phyloP scores from a whole-genome alignment of 64 coral and sea anemone species.

The Porites lutea region DNA sequence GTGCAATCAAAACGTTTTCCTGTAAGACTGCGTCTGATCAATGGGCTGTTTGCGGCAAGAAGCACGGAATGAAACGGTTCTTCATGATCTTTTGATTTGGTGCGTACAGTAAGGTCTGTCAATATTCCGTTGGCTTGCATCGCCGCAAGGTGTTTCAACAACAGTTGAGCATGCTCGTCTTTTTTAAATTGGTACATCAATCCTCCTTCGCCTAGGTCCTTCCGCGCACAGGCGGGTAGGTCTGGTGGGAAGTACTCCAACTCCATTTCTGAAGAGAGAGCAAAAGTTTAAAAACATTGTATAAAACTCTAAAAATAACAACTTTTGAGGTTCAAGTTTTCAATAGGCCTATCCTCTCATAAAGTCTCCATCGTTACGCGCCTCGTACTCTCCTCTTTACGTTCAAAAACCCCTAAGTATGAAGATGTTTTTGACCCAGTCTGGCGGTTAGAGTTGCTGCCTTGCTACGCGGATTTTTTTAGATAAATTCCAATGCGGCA shows the following conservation, averaged over 20 bases:
- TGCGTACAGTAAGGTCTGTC: constrained; percentile 15
- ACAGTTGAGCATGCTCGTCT: constrained; percentile 22
- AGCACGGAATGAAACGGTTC: constrained; percentile 23
- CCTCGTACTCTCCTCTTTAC: no score
- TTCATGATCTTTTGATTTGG: constrained; percentile 38
- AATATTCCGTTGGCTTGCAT: constrained; percentile 40
- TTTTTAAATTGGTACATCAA: constrained; percentile 34
- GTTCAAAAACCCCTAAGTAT: no score
- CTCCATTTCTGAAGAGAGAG: constrained; percentile 13
- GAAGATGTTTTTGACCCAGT: no score
- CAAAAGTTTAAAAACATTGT: neutral
- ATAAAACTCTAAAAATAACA: no score
- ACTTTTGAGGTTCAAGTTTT: no score
- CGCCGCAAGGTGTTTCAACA: constrained; percentile 27
- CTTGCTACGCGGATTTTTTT: no score
- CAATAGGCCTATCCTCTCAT: no score
- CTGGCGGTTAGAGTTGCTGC: no score
- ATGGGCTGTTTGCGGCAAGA: constrained; percentile 20
- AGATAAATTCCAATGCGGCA: no score
- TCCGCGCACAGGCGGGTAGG: neutral
- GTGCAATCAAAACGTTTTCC: constrained; percentile 26
- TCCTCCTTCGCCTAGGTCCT: constrained; percentile 7
- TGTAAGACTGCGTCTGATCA: neutral
- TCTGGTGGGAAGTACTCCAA: neutral
- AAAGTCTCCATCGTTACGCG: no score